These are phyloP conservation scores for Zaprionus camerounensis DNA, from an alignment of 1,140 invertebrate genomes.

Conservation along the genomic window DNA sequence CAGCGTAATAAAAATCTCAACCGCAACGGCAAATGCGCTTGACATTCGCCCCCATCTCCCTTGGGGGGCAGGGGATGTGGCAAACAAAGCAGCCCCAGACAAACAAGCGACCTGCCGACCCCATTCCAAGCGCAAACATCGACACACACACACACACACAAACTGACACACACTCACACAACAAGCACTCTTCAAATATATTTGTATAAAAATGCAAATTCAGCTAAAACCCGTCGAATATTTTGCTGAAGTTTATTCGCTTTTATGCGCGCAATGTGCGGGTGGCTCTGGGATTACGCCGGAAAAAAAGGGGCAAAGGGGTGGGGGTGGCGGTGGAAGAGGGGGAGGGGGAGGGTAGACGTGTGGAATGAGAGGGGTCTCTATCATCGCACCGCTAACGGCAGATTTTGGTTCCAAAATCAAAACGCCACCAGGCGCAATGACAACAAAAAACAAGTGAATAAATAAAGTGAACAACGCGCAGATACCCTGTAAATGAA, in stretches of 20 bases:
- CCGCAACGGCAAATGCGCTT: conserved; percentile 64
- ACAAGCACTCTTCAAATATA: conserved; percentile 77
- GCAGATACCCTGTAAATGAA: conserved; percentile 20
- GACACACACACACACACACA: conserved; percentile 12
- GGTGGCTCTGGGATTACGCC: conserved; percentile 43
- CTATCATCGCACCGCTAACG: conserved; percentile 42
- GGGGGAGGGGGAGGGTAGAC: not conserved
- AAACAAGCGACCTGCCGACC: conserved; percentile 51
- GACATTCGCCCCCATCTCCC: conserved; percentile 49
- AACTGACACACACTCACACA: conserved; percentile 14
- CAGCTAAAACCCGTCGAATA: conserved; percentile 80
- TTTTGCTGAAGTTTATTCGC: conserved; percentile 69
- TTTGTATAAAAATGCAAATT: conserved; percentile 83
- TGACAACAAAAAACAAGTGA: conserved; percentile 51
- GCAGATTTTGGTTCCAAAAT: conserved; percentile 74
- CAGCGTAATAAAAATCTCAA: conserved; percentile 64
- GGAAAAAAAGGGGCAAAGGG: not conserved
- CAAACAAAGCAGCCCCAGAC: conserved; percentile 55
- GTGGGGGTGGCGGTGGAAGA: not conserved
- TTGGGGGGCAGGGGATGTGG: conserved; percentile 24
- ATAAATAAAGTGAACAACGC: not conserved
- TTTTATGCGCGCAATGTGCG: conserved; percentile 55
- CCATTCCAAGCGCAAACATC: conserved; percentile 6
- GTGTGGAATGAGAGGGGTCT: conserved; percentile 3
- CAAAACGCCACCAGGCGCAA: conserved; percentile 62